Evolutionary conservation across 1,140 invertebrate genomes (phyloP).

Genomic region (Ips nitidus): DNA sequence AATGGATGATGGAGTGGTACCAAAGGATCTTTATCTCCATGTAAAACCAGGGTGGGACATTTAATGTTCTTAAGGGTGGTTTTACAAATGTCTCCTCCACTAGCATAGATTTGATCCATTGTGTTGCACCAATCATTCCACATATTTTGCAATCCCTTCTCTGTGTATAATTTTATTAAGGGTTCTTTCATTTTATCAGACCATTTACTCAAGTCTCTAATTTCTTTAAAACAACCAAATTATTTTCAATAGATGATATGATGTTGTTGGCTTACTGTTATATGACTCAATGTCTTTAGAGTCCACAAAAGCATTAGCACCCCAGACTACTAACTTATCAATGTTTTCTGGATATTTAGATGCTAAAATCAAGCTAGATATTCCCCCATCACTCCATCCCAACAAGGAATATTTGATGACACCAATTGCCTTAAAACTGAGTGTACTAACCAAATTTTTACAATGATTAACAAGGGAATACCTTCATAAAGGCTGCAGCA

Average conservation of each 20-base stretch:
- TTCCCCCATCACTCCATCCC: slow-evolving; percentile 90
- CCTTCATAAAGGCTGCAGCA: slow-evolving; percentile 73
- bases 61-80: slow-evolving; percentile 62
- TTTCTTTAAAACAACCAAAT: slow-evolving; percentile 50
- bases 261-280: slow-evolving; percentile 54
- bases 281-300: slow-evolving; percentile 68
- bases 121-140: slow-evolving; percentile 77
- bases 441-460: neutral
- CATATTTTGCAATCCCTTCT: slow-evolving; percentile 66
- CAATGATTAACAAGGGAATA: slow-evolving; percentile 40
- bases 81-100: slow-evolving; percentile 72
- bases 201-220: slow-evolving; percentile 75
- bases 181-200: slow-evolving; percentile 75
- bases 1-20: slow-evolving; percentile 72
- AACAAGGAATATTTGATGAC: slow-evolving; percentile 70
- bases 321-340: slow-evolving; percentile 76
- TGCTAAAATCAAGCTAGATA: slow-evolving; percentile 73
- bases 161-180: slow-evolving; percentile 74
- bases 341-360: slow-evolving; percentile 67
- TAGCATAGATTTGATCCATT: slow-evolving; percentile 60
- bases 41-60: slow-evolving; percentile 77
- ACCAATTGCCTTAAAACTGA: slow-evolving; percentile 8
- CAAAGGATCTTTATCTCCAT: slow-evolving; percentile 79
- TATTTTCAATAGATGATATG: neutral
- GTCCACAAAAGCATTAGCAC: slow-evolving; percentile 73